Evolutionary conservation across 2,797 vertebrate species (phyloP).

Genomic region (Acipenser transmontanus): DNA sequence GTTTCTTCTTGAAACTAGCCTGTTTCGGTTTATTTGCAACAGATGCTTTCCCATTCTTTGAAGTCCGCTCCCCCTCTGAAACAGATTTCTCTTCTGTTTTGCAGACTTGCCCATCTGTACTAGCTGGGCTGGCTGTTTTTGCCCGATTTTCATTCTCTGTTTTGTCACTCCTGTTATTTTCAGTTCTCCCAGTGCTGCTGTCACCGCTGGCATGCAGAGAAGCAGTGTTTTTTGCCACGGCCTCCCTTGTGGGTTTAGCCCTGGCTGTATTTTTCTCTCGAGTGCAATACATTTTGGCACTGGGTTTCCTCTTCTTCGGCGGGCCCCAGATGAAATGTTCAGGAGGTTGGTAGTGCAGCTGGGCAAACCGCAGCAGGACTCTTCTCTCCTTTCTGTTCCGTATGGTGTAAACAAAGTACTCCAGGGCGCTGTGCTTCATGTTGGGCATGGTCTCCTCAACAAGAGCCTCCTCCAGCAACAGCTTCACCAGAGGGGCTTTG

Average conservation of each 20-base stretch:
- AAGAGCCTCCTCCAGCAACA: slow-evolving; percentile 87
- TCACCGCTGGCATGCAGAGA: slow-evolving; percentile 39
- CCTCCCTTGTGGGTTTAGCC: slow-evolving; percentile 20
- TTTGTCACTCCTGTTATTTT: slow-evolving; percentile 22
- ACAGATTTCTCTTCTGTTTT: slow-evolving; percentile 22
- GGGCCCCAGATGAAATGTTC: slow-evolving; percentile 95
- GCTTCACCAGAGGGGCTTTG: slow-evolving; percentile 82
- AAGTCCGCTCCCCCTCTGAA: slow-evolving; percentile 23
- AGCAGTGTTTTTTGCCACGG: slow-evolving; percentile 2
- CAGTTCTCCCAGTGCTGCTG: slow-evolving; percentile 27
- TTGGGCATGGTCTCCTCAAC: slow-evolving; percentile 79
- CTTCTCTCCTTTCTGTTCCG: slow-evolving; percentile 79
- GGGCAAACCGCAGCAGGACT: slow-evolving; percentile 81
- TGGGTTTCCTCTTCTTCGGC: slow-evolving; percentile 49
- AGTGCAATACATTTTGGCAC: slow-evolving; percentile 13
- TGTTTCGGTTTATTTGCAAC: slow-evolving; percentile 22
- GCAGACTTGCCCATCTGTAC: slow-evolving; percentile 6
- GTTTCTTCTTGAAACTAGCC: background rate
- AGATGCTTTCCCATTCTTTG: slow-evolving; percentile 22
- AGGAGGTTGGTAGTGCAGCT: slow-evolving; percentile 74
- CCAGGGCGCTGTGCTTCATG: slow-evolving; percentile 89
- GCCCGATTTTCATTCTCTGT: slow-evolving; percentile 31
- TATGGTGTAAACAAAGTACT: slow-evolving; percentile 93
- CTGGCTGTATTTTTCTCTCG: slow-evolving; percentile 19
- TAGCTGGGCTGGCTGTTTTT: slow-evolving; percentile 28